phyloP scores from a whole-genome alignment of 2,888 invertebrate species.

The Cremastobaeus sp. region DNA sequence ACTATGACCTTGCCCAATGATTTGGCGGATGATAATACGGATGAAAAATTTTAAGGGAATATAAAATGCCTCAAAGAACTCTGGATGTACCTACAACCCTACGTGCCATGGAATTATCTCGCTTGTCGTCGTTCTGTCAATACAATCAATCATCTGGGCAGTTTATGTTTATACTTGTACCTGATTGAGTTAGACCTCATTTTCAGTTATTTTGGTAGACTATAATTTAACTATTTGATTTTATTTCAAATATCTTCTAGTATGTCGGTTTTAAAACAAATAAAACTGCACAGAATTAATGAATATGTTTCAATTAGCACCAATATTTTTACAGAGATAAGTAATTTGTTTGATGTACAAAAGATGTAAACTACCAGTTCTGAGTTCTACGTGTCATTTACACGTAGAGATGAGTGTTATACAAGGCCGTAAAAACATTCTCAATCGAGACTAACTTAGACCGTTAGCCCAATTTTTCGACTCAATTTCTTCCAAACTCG shows the following conservation, averaged over 20 bases:
- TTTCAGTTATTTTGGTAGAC: too few relatives aligned
- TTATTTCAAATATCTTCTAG: constrained; percentile 5
- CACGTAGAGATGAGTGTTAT: constrained; percentile 33
- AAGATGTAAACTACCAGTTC: constrained; percentile 8
- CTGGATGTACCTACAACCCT: constrained; percentile 60
- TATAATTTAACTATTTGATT: too few relatives aligned
- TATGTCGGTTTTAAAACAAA: too few relatives aligned
- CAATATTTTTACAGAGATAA: constrained; percentile 10
- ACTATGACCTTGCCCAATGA: constrained; percentile 38
- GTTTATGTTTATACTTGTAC: constrained; percentile 36
- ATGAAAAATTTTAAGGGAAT: constrained; percentile 11
- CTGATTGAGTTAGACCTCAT: constrained; percentile 44
- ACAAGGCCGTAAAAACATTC: constrained; percentile 44
- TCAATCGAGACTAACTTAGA: constrained; percentile 26
- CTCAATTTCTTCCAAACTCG: constrained; percentile 56
- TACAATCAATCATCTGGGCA: constrained; percentile 39
- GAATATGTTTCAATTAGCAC: constrained; percentile 17
- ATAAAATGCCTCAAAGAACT: constrained; percentile 33
- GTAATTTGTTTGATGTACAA: too few relatives aligned
- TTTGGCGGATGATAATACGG: constrained; percentile 25
- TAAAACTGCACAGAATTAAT: constrained; percentile 30
- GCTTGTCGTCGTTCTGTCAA: constrained; percentile 45
- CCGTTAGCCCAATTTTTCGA: constrained; percentile 38
- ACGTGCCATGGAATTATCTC: constrained; percentile 60
- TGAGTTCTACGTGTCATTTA: constrained; percentile 24